phyloP scores from a whole-genome alignment of 2,113 vertebrate species.

The Scomber colias region DNA sequence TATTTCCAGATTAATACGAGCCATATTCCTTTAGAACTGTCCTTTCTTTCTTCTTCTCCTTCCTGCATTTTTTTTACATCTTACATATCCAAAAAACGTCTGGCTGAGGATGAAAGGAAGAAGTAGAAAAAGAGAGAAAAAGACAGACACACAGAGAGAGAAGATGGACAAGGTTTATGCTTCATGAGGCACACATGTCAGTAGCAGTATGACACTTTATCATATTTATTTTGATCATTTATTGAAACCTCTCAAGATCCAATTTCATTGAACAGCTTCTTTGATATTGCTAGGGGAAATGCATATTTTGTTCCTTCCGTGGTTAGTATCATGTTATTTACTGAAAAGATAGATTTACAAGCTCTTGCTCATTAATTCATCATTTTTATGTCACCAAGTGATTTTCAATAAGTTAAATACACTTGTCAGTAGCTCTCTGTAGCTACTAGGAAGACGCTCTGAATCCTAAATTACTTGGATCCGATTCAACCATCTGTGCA shows the following conservation, averaged over 20 bases:
- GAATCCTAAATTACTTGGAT: constrained; percentile 45
- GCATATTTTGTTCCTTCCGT: constrained; percentile 5
- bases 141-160: constrained; percentile 37
- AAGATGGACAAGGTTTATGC: constrained; percentile 72
- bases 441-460: constrained; percentile 29
- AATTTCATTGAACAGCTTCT: constrained; percentile 31
- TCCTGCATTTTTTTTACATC: constrained; percentile 75
- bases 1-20: constrained; percentile 87
- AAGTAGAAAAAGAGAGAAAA: constrained; percentile 54
- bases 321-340: constrained; percentile 30
- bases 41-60: constrained; percentile 75
- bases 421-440: not conserved
- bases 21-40: constrained; percentile 83
- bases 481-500: constrained; percentile 27
- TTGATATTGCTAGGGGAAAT: constrained; percentile 11
- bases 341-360: constrained; percentile 30
- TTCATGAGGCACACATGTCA: constrained; percentile 49
- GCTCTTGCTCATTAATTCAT: constrained; percentile 11
- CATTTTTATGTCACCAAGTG: constrained; percentile 30
- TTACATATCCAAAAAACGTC: constrained; percentile 81
- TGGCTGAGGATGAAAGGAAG: constrained; percentile 84
- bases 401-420: constrained; percentile 12
- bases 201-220: constrained; percentile 30
- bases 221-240: constrained; percentile 15
- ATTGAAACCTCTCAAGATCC: constrained; percentile 21